A percentile compares a stretch with the other conserved stretches of the same genome.
Conservation (phyloP, 2,113 vertebrate genomes). For the Urocolius indicus region DNA sequence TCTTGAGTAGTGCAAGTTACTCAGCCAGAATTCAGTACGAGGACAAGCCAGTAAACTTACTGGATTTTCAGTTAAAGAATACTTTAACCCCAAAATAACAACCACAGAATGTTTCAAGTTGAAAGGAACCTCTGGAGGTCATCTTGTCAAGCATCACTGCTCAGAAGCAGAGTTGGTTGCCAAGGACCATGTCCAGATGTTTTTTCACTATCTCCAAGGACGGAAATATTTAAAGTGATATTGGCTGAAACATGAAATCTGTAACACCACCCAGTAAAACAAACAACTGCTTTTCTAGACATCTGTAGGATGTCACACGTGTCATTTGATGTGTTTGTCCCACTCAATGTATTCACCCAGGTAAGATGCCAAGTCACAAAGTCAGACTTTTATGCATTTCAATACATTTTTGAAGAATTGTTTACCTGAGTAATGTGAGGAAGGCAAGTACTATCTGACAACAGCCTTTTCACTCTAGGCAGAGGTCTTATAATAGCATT, state of each 20-base stretch:
- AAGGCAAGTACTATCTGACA: constrained; percentile 93
- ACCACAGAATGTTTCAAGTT: neutral
- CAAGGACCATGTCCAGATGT: neutral
- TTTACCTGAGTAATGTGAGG: constrained; percentile 96
- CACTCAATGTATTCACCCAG: neutral
- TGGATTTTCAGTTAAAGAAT: neutral
- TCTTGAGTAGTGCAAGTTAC: neutral
- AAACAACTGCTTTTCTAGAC: neutral
- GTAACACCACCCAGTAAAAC: neutral
- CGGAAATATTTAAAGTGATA: neutral
- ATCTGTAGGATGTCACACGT: neutral
- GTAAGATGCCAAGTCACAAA: neutral
- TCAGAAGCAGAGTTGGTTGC: neutral
- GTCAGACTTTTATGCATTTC: neutral
- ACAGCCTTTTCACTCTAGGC: constrained; percentile 93
- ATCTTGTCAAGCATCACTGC: rapidly evolving
- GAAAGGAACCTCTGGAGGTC: neutral
- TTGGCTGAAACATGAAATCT: neutral
- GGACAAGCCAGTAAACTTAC: neutral
- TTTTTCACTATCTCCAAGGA: neutral
- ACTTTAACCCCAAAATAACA: neutral
- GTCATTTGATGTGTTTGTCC: neutral
- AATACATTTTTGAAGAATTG: neutral
- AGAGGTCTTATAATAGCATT: constrained; percentile 97
- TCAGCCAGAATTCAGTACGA: neutral